Evolutionary conservation across 2,888 invertebrate genomes (phyloP).

Genomic region (Parthenolecanium corni): DNA sequence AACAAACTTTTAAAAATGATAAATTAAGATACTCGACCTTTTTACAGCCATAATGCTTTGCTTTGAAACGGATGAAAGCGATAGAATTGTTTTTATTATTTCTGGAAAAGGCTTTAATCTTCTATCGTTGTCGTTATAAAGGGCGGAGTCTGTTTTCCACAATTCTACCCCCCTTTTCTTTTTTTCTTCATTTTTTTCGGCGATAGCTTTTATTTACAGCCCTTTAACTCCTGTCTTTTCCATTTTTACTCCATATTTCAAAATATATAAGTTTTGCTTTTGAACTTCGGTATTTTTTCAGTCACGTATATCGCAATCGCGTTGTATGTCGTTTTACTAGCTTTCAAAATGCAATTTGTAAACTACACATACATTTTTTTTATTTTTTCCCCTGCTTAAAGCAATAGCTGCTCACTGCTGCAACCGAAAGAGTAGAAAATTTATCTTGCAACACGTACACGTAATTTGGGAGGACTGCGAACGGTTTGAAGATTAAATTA

Average conservation of each 20-base stretch:
- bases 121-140: slow-evolving; percentile 20
- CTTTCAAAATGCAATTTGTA: too few relatives aligned
- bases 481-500: too few relatives aligned
- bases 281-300: slow-evolving; percentile 19
- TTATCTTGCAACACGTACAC: too few relatives aligned
- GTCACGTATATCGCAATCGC: slow-evolving; percentile 19
- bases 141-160: slow-evolving; percentile 14
- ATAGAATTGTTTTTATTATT: slow-evolving; percentile 24
- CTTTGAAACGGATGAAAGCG: slow-evolving; percentile 21
- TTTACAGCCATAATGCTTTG: slow-evolving; percentile 22
- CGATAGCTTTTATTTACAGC: slow-evolving; percentile 18
- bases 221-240: slow-evolving; percentile 24
- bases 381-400: too few relatives aligned
- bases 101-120: slow-evolving; percentile 22
- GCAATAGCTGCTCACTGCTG: too few relatives aligned
- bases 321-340: not conserved
- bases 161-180: too few relatives aligned
- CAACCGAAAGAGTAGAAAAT: too few relatives aligned
- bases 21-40: slow-evolving; percentile 22
- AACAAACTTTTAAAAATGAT: slow-evolving; percentile 24
- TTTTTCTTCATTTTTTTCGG: slow-evolving; percentile 1
- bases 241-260: slow-evolving; percentile 24
- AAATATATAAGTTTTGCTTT: slow-evolving; percentile 20
- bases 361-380: too few relatives aligned
- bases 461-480: too few relatives aligned